Conservation (phyloP, 1,140 invertebrate species). For the Galendromus occidentalis region DNA sequence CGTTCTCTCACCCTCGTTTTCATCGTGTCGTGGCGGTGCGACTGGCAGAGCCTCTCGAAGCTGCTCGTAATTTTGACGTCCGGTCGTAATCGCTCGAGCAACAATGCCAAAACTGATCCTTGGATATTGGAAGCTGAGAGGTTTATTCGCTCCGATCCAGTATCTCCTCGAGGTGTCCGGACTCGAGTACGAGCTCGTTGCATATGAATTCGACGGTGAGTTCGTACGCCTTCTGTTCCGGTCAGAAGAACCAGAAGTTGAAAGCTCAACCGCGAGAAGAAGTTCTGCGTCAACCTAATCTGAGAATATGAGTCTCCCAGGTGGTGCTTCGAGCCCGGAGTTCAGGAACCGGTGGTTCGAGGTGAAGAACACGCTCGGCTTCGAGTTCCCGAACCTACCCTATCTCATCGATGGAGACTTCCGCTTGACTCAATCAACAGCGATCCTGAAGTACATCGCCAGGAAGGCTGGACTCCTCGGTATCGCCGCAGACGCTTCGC, state of each 20-base stretch:
- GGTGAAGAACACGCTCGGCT: not conserved
- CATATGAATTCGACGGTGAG: not conserved
- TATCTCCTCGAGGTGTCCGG: not conserved
- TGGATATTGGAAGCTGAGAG: not conserved
- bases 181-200: not conserved
- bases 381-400: not conserved
- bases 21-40: too few relatives aligned
- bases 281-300: too few relatives aligned
- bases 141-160: not conserved
- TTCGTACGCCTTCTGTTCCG: not conserved
- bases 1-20: too few relatives aligned
- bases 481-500: not conserved
- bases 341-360: not conserved
- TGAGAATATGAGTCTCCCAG: not conserved
- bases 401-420: slow-evolving; percentile 6
- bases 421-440: not conserved
- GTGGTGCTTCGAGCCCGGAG: not conserved
- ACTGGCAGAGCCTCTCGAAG: too few relatives aligned
- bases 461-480: not conserved
- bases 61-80: too few relatives aligned
- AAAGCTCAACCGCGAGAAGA: too few relatives aligned
- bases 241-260: too few relatives aligned
- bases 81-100: too few relatives aligned
- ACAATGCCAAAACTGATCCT: not conserved
- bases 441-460: not conserved